These are phyloP conservation scores for Hydractinia symbiolongicarpus DNA, from an alignment of 30 jellyfish, hydroid and myxozoan genomes.

Conservation along the genomic window DNA sequence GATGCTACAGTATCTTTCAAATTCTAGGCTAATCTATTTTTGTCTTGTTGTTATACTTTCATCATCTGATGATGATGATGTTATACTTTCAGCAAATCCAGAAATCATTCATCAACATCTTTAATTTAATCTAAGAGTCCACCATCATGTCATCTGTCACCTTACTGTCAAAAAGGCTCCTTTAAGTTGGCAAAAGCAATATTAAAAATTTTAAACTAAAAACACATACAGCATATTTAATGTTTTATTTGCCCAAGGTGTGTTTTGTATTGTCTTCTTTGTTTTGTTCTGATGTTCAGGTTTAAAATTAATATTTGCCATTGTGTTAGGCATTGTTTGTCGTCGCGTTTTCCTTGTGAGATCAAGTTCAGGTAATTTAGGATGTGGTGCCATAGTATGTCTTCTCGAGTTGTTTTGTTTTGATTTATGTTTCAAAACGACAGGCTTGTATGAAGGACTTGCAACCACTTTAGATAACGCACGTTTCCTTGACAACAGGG, in stretches of 20 bases:
- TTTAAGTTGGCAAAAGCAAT: no score
- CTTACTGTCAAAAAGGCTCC: no score
- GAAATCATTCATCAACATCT: no score
- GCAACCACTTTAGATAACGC: conserved; percentile 22
- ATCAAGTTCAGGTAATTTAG: neutral
- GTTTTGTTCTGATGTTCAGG: no score
- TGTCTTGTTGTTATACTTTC: no score
- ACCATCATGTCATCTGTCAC: no score
- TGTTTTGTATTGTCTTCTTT: conserved; percentile 41
- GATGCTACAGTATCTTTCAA: no score
- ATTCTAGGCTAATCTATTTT: no score
- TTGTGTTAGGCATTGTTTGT: conserved; percentile 22
- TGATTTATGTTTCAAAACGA: neutral
- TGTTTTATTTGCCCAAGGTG: conserved; percentile 55
- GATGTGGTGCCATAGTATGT: neutral
- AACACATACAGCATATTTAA: conserved; percentile 33
- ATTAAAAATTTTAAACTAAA: no score
- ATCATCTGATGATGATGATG: no score
- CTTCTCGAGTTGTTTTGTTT: neutral
- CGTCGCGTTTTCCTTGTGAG: conserved; percentile 17
- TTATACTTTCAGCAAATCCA: no score
- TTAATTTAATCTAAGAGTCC: no score
- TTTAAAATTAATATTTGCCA: neutral
- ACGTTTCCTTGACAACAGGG: conserved; percentile 23
- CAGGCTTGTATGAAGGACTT: conserved; percentile 17